A percentile compares a stretch with the other conserved stretches of the same genome.
Evolutionary conservation across 2,888 invertebrate species (phyloP).

Genomic region (Drosophila putrida): DNA sequence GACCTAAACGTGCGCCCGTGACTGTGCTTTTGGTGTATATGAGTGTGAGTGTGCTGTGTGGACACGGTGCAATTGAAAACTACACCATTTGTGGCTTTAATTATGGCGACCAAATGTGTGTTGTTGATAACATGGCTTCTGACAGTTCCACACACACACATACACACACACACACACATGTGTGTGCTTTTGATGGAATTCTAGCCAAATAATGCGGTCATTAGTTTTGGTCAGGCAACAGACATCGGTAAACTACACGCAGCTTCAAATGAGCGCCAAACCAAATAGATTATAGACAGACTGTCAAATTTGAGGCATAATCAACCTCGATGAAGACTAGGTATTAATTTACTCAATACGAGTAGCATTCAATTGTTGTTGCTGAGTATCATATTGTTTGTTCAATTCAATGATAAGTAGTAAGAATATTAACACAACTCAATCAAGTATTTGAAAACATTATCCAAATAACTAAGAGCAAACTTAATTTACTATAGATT

Average conservation of each 20-base stretch:
- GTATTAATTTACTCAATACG: neutral
- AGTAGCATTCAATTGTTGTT: neutral
- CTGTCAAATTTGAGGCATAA: neutral
- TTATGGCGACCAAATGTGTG: slow-evolving; percentile 58
- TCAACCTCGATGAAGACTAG: neutral
- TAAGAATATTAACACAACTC: too few relatives aligned
- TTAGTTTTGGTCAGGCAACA: slow-evolving; percentile 45
- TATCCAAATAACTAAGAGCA: too few relatives aligned
- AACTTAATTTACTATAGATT: too few relatives aligned
- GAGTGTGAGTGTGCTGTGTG: slow-evolving; percentile 11
- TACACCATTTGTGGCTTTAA: slow-evolving; percentile 73
- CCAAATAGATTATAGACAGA: neutral
- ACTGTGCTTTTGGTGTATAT: slow-evolving; percentile 10
- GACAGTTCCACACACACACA: slow-evolving; percentile 6
- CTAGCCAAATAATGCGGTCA: slow-evolving; percentile 49
- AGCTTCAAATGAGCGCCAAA: neutral
- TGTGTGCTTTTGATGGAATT: slow-evolving; percentile 21
- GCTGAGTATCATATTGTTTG: too few relatives aligned
- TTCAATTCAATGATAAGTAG: neutral
- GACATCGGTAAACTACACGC: neutral
- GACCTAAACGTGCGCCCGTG: slow-evolving; percentile 18
- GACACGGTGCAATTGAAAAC: slow-evolving; percentile 54
- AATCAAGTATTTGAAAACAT: too few relatives aligned
- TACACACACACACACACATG: neutral
- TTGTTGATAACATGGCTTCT: slow-evolving; percentile 29